Evolutionary conservation across 2,888 invertebrate genomes (phyloP).

Genomic region (Andrena camellia): DNA sequence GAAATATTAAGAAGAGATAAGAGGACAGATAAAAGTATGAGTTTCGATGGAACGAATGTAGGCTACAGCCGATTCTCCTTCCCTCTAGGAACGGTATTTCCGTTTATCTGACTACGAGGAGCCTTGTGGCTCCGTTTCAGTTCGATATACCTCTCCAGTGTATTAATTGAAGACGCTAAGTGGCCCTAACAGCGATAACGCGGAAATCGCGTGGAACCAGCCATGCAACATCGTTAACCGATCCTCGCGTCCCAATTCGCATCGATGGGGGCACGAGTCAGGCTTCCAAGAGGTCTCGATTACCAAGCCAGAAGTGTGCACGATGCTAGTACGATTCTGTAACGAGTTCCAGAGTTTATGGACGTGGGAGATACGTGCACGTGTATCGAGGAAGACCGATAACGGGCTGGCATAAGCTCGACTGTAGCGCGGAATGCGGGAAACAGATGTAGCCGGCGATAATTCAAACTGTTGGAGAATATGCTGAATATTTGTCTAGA

Average conservation of each 20-base stretch:
- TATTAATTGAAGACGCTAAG: conserved; percentile 23
- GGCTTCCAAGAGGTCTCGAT: conserved; percentile 50
- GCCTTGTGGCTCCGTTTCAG: not conserved
- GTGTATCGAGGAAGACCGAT: conserved; percentile 32
- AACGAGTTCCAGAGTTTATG: conserved; percentile 59
- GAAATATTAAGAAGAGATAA: too few relatives aligned
- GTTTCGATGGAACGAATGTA: too few relatives aligned
- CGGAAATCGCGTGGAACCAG: conserved; percentile 15
- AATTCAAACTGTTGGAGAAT: conserved; percentile 18
- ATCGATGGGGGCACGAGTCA: conserved; percentile 46
- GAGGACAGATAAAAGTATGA: too few relatives aligned
- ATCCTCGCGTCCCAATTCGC: conserved; percentile 52
- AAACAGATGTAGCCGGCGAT: conserved; percentile 31
- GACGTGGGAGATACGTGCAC: conserved; percentile 28
- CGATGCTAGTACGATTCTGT: conserved; percentile 55
- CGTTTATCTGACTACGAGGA: not conserved
- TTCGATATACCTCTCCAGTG: not conserved
- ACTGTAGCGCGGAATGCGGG: conserved; percentile 27
- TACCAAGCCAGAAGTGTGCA: conserved; percentile 39
- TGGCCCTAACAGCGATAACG: conserved; percentile 18
- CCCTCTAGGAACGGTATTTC: too few relatives aligned
- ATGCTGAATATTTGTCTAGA: not conserved
- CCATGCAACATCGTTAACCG: conserved; percentile 38
- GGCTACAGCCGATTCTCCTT: too few relatives aligned
- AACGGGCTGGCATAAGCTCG: conserved; percentile 28